Evolutionary conservation across 1,140 invertebrate genomes (phyloP), one percentile per base, ranked within the genome.

Genomic region (Anoplolepis gracilipes): DNA sequence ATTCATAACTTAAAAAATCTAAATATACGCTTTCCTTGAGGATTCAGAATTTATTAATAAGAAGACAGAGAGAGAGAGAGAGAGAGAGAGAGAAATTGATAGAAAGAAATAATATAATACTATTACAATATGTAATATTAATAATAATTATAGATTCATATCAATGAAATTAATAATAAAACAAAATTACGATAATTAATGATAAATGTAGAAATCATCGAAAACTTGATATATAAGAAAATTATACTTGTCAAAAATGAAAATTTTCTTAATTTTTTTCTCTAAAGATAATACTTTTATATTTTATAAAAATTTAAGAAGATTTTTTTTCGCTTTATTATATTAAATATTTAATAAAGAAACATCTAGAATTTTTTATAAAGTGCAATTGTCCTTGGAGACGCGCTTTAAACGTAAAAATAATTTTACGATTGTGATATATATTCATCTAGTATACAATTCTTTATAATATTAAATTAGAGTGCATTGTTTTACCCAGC

Each of bases 371-470:
- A 64, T 33, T 6, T 77, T 77, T 77, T 46, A 46, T 19, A 49
- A 49, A 11, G 0, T 49, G 19, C 28, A 5, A 30, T 62, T 42
- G 4, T 64, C 36, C 57, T 42, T 33, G 25, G 36, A 30, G 16
- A 4, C 22, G 6, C 16, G 16, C 0, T 22, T 64, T 19, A 22
- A 30, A 64, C 16, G 8, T 64, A 42, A 77, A 77, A 46, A 77
- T 76, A 76, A 57, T 77, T 64, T 77, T 49, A 64, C 6, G 75
- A 42, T 36, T 8, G 16, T 30, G 5, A n/a, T 19, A 7, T 3
- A 19, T 11, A 42, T 2, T 30, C 16, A 16, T 25, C 4, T 4
- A 19, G 7, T n/a, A 1, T 39, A n/a, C n/a, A 42, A 49, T 61
- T 11, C 5, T n/a, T 10, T 28, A 59, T 19, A 11, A 46, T 55